A percentile compares a stretch with the other conserved stretches of the same genome.
phyloP scores from a whole-genome alignment of 2,113 vertebrate species.

The Callochromis pleurospilus region DNA sequence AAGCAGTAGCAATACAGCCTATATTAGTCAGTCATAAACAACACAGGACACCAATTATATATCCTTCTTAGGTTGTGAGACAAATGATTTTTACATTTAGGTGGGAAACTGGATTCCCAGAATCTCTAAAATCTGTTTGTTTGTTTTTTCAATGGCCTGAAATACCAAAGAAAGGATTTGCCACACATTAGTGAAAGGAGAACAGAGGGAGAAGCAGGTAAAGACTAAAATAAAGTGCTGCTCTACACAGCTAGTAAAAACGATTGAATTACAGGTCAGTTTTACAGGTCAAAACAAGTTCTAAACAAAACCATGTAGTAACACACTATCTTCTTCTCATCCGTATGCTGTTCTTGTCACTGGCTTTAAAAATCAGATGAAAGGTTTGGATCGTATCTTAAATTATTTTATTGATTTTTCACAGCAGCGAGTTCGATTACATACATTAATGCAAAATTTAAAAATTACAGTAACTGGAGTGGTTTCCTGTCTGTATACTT shows the following conservation, averaged over 20 bases:
- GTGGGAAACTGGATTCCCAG: background rate
- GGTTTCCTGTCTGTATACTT: background rate
- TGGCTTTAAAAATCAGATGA: background rate
- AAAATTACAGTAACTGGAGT: background rate
- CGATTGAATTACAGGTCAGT: background rate
- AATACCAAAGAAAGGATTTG: background rate
- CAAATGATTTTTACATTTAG: background rate
- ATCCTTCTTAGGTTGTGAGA: background rate
- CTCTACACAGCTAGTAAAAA: background rate
- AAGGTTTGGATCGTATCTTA: background rate
- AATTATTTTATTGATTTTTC: background rate
- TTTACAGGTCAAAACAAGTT: background rate
- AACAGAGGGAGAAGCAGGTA: background rate
- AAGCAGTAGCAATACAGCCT: background rate
- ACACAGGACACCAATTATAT: background rate
- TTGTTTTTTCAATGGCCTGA: background rate
- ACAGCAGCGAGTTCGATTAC: background rate
- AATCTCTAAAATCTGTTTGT: background rate
- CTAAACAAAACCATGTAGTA: background rate
- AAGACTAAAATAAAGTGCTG: background rate
- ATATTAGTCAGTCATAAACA: background rate
- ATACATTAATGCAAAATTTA: background rate
- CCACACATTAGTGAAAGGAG: background rate
- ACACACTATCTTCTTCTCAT: background rate
- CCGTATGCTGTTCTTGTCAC: background rate